A percentile compares a stretch with the other conserved stretches of the same genome.
phyloP scores from a whole-genome alignment of 2,797 vertebrate species.

The Holocentrus rufus region DNA sequence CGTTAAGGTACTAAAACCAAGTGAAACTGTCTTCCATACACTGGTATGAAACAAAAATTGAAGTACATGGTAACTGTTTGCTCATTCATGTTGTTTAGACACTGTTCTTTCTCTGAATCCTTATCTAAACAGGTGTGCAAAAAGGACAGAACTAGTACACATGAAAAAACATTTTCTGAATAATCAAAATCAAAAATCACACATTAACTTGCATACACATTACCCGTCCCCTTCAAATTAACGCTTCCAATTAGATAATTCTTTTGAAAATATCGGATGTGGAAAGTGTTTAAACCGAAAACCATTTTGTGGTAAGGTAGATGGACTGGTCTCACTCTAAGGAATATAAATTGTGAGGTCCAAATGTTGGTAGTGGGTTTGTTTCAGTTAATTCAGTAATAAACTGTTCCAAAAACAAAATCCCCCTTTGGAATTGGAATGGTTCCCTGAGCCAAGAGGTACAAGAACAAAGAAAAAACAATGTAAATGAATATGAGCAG shows the following conservation, averaged over 20 bases:
- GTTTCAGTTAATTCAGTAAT: background rate
- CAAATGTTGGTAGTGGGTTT: background rate
- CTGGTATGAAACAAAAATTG: constrained; percentile 7
- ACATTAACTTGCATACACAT: constrained; percentile 81
- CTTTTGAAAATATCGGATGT: background rate
- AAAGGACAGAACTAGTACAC: constrained; percentile 73
- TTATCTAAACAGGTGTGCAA: constrained; percentile 74
- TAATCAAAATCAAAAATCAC: constrained; percentile 74
- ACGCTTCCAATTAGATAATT: constrained; percentile 77
- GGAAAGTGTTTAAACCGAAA: constrained; percentile 4
- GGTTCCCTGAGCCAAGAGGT: background rate
- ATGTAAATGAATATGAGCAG: background rate
- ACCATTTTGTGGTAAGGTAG: constrained; percentile 27
- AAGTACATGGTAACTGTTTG: constrained; percentile 59
- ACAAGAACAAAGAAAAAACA: background rate
- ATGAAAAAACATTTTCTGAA: constrained; percentile 75
- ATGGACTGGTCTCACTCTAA: constrained; percentile 72
- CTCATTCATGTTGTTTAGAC: constrained; percentile 72
- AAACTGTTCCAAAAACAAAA: background rate
- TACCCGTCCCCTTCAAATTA: constrained; percentile 81
- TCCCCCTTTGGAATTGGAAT: background rate
- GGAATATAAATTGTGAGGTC: constrained; percentile 39
- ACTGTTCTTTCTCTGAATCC: constrained; percentile 56
- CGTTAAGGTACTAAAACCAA: constrained; percentile 7
- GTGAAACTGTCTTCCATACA: constrained; percentile 58